A percentile compares a stretch with the other conserved stretches of the same genome.
phyloP scores from a whole-genome alignment of 2,113 vertebrate species.

The Labeo rohita region DNA sequence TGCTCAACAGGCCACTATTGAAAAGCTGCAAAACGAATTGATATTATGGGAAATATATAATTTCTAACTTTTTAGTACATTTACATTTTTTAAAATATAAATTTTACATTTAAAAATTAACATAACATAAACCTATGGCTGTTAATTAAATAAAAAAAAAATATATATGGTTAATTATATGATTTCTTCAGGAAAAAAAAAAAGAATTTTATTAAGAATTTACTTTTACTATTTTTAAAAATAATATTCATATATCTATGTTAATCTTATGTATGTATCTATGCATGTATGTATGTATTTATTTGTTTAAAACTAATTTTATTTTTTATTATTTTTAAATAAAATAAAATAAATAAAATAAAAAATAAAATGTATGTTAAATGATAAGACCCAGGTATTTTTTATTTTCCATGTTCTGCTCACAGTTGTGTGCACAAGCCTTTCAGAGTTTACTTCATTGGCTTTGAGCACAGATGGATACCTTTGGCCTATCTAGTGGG shows the following conservation, averaged over 20 bases:
- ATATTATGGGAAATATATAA: too few species aligned
- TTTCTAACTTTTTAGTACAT: too few species aligned
- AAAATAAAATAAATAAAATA: too few species aligned
- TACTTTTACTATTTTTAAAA: too few species aligned
- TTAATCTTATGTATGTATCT: too few species aligned
- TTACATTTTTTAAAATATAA: not conserved
- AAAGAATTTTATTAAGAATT: too few species aligned
- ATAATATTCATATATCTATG: too few species aligned
- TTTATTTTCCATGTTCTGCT: not conserved
- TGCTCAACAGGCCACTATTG: not conserved
- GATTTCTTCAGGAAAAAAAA: not conserved
- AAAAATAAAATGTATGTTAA: not conserved
- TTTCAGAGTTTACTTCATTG: not conserved
- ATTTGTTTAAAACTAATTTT: too few species aligned
- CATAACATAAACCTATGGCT: not conserved
- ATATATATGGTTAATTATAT: not conserved
- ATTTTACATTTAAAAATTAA: not conserved
- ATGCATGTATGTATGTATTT: too few species aligned
- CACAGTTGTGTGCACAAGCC: not conserved
- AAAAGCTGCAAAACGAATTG: not conserved
- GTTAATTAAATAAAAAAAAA: not conserved
- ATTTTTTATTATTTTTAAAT: too few species aligned
- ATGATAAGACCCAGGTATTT: not conserved
- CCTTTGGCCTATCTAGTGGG: not conserved
- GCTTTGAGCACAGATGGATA: not conserved